Evolutionary conservation across 2,797 vertebrate species (phyloP), one percentile per base, ranked within the genome.

Genomic region (Tauraco hartlaubi): DNA sequence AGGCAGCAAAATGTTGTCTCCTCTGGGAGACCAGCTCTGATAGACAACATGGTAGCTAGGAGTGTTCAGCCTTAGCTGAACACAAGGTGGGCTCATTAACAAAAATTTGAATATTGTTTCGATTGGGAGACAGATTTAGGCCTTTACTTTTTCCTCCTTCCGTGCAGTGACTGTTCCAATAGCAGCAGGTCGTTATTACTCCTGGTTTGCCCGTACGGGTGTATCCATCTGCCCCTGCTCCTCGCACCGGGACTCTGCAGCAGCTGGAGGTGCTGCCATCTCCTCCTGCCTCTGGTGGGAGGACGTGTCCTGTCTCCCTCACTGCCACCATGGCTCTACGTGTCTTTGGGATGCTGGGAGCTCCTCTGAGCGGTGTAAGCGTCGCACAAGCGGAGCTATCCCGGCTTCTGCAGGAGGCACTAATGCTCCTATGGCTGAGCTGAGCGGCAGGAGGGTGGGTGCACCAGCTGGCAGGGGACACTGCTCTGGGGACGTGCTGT

Each of bases 1-100:
- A 76, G 44, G 48, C 52, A 66, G 59, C 31, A 37, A 56, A 63
- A 33, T 7, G 10, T 4, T 55, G 13, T 43, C 58, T 37, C 18
- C 14, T 49, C 15, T 43, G 0, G 3, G 29, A 4, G 26, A 7
- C 3, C 7, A 25, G 63, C 54, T 55, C 69, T 1, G 3, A 4
- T 0, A 11, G n/a, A n/a, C 11, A 22, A 2, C 1, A 0, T 0
- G 15, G 39, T 3, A 5, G 28, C 23, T 12, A 1, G 20, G 33
- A 64, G 28, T 33, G 1, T 26, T 12, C 14, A 61, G 12, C 9
- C 22, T 21, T 14, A 22, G 56, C 44, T 17, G 56, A 31, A 23
- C 25, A 0, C 9, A 2, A 8, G 10, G 12, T 3, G 14, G 61
- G 46, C 44, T 43, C 44, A 1, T 1, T 4, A 51, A 28, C 3